phyloP scores from a whole-genome alignment of 2,797 vertebrate genomes.

The Cichlasoma orientale region DNA sequence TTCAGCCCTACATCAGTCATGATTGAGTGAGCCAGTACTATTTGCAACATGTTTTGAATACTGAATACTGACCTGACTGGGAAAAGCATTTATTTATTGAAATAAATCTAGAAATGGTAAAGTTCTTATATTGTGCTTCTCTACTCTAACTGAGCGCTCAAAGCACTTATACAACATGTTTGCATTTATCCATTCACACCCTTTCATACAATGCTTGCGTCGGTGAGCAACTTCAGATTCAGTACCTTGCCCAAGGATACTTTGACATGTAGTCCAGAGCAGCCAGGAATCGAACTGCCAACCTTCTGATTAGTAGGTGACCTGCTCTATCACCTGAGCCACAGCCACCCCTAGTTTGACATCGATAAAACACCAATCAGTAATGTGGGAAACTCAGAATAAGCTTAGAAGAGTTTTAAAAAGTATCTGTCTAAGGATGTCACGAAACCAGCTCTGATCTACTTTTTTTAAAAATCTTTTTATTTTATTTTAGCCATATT shows the following conservation, averaged over 20 bases:
- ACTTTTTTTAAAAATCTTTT: no score
- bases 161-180: no score
- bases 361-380: not conserved
- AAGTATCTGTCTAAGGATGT: not conserved
- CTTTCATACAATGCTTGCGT: no score
- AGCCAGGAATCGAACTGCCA: no score
- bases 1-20: not conserved
- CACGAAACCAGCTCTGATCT: not conserved
- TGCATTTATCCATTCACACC: no score
- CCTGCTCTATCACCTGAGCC: no score
- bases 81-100: not conserved
- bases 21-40: not conserved
- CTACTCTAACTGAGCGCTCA: no score
- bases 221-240: no score
- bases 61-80: not conserved
- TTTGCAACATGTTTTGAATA: not conserved
- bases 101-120: rapidly evolving
- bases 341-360: not conserved
- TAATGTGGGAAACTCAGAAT: not conserved
- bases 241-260: no score
- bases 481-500: not conserved
- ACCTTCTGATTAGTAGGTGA: not conserved
- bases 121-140: no score
- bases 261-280: no score
- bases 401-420: not conserved